A percentile compares a stretch with the other conserved stretches of the same genome.
Conservation (phyloP, 2,888 invertebrate species). For the Bembecia ichneumoniformis region DNA sequence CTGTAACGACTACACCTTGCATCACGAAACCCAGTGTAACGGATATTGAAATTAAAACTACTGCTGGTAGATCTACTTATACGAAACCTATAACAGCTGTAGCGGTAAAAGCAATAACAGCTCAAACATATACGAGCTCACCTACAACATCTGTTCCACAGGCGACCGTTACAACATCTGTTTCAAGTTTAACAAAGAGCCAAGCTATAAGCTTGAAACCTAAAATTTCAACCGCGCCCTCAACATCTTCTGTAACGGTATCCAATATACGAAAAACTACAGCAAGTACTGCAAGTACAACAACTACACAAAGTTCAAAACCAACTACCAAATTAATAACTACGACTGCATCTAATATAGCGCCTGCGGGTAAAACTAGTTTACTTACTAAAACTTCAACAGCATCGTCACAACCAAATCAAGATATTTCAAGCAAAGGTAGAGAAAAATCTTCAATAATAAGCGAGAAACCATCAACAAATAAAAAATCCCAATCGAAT, state of each 20-base stretch:
- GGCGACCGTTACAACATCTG: background rate
- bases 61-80: background rate
- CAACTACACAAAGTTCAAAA: background rate
- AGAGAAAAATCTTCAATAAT: too few species aligned
- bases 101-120: background rate
- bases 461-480: conserved; percentile 6
- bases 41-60: background rate
- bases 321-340: background rate
- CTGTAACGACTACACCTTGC: background rate
- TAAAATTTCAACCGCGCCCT: conserved; percentile 2
- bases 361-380: background rate
- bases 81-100: background rate
- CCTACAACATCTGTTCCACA: too few species aligned
- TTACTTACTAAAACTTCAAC: conserved; percentile 4
- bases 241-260: conserved; percentile 7
- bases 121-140: background rate
- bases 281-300: conserved; percentile 5
- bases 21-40: background rate
- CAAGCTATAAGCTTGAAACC: background rate
- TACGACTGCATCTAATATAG: background rate
- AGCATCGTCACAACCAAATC: background rate
- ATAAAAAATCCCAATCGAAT: conserved; percentile 18
- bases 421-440: too few species aligned
- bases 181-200: background rate
- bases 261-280: background rate